These are phyloP conservation scores for Mastigias papua DNA, from an alignment of 30 jellyfish, hydroid and myxozoan genomes.

Conservation along the genomic window DNA sequence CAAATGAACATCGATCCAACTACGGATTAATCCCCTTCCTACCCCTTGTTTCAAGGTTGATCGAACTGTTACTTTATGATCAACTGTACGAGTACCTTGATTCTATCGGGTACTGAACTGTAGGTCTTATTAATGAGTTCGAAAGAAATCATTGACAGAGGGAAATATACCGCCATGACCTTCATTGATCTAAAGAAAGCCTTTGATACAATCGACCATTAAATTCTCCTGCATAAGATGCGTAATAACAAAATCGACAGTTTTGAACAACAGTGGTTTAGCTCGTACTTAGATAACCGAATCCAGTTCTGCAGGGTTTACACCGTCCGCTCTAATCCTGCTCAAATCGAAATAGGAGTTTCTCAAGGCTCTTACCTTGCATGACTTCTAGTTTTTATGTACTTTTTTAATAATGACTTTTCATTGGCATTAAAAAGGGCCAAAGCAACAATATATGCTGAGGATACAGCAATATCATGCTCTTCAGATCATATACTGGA, in stretches of 20 bases:
- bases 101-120: no score
- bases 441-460: constrained; percentile 29
- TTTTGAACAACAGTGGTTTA: no score
- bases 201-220: no score
- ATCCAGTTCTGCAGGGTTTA: constrained; percentile 55
- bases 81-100: no score
- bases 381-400: constrained; percentile 27
- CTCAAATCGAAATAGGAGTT: no score
- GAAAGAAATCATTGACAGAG: no score
- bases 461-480: constrained; percentile 34
- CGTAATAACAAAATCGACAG: constrained; percentile 14
- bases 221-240: constrained; percentile 3
- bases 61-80: no score
- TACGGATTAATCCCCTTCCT: background rate
- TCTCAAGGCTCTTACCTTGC: constrained; percentile 59
- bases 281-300: constrained; percentile 24
- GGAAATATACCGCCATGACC: no score
- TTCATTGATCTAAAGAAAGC: no score
- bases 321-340: no score
- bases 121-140: no score
- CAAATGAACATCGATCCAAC: background rate
- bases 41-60: background rate
- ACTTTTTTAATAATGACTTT: background rate
- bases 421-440: no score
- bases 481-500: constrained; percentile 35